phyloP scores from a whole-genome alignment of 2,888 invertebrate species.

The Zootermopsis nevadensis region DNA sequence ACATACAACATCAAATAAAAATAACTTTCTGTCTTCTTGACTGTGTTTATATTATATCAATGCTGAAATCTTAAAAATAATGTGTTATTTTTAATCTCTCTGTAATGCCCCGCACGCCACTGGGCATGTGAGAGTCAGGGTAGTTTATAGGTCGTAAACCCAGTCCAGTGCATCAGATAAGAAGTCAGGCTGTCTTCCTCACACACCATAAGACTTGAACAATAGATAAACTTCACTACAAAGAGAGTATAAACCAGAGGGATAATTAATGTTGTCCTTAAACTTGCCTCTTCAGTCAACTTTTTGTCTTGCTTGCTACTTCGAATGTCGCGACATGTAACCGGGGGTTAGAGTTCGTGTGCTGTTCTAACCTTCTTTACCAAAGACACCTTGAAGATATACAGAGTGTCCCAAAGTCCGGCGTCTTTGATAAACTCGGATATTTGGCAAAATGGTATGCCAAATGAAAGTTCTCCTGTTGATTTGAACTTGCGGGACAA shows the following conservation, averaged over 20 bases:
- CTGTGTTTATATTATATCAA: background rate
- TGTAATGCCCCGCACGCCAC: background rate
- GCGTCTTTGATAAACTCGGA: too few species aligned
- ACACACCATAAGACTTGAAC: background rate
- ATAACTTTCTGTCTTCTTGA: background rate
- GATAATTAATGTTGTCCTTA: slow-evolving; percentile 40
- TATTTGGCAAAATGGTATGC: too few species aligned
- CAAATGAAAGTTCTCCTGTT: too few species aligned
- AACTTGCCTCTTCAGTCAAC: slow-evolving; percentile 22
- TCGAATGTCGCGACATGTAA: too few species aligned
- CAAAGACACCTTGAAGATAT: too few species aligned
- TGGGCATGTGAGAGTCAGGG: slow-evolving; percentile 11
- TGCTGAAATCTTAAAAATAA: background rate
- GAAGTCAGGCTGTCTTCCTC: background rate
- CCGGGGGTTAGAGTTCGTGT: background rate
- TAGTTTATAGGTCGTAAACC: slow-evolving; percentile 39
- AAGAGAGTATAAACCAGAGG: slow-evolving; percentile 13
- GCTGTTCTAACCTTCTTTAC: too few species aligned
- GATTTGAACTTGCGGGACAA: too few species aligned
- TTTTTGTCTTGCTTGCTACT: background rate
- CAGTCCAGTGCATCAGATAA: slow-evolving; percentile 39
- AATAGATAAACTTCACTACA: slow-evolving; percentile 4
- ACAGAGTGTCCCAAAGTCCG: too few species aligned
- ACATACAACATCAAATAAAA: too few species aligned
- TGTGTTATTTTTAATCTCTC: background rate